These are phyloP conservation scores for Apamea monoglypha DNA, from an alignment of 2,888 invertebrate genomes.

Conservation along the genomic window DNA sequence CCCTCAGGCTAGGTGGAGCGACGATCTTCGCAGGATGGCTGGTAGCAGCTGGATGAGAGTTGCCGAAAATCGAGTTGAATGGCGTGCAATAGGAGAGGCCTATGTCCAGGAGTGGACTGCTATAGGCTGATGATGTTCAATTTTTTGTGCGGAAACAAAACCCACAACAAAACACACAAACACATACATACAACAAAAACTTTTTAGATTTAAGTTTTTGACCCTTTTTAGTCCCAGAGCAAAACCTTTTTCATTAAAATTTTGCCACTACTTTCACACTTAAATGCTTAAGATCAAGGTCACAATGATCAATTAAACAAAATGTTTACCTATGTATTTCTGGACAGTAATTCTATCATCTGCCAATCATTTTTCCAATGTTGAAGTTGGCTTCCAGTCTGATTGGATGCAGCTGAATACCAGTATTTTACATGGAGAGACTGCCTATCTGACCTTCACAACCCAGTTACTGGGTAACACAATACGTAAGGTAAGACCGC, in stretches of 20 bases:
- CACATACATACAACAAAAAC: too few relatives aligned
- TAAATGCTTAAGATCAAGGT: neutral
- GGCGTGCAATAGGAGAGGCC: too few relatives aligned
- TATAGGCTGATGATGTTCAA: too few relatives aligned
- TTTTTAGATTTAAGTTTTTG: constrained; percentile 9
- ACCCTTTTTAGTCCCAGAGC: neutral
- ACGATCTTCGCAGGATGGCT: too few relatives aligned
- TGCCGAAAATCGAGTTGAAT: too few relatives aligned
- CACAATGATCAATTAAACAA: neutral
- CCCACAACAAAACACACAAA: too few relatives aligned
- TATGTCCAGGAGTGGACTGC: too few relatives aligned
- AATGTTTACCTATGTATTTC: neutral
- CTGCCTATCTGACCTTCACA: neutral
- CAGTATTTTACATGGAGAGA: neutral
- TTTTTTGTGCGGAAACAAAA: too few relatives aligned
- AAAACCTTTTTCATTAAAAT: neutral
- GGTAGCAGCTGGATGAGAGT: too few relatives aligned
- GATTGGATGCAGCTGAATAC: neutral
- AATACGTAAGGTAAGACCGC: neutral
- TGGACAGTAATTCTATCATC: neutral
- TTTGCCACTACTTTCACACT: neutral
- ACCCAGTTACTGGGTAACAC: neutral
- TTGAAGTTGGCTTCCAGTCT: neutral
- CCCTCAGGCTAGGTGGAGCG: too few relatives aligned
- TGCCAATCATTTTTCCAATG: neutral